Evolutionary conservation across 2,888 invertebrate genomes (phyloP).

Genomic region (Thymelicus lineola): DNA sequence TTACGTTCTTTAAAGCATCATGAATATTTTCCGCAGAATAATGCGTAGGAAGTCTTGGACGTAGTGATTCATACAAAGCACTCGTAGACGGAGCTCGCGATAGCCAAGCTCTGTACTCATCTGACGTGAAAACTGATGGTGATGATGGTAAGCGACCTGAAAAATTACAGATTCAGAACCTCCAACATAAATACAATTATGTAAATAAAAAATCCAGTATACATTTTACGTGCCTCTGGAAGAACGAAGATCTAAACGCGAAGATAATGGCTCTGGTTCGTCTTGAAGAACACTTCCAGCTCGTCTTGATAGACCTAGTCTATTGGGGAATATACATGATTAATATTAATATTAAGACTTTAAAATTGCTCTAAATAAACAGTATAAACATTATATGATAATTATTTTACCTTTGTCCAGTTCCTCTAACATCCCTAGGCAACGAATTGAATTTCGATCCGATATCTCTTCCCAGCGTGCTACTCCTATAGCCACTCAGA

Average conservation of each 20-base stretch:
- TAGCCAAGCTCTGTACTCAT: conserved; percentile 97
- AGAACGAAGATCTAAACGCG: conserved; percentile 79
- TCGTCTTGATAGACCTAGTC: conserved; percentile 73
- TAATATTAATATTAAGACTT: neutral
- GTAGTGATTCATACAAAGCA: conserved; percentile 95
- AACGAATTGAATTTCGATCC: conserved; percentile 90
- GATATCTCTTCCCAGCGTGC: conserved; percentile 84
- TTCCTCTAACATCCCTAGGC: conserved; percentile 88
- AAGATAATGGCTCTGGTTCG: conserved; percentile 78
- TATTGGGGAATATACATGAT: conserved; percentile 42
- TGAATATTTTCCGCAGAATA: conserved; percentile 97
- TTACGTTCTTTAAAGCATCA: conserved; percentile 93
- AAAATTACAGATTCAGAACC: conserved; percentile 39
- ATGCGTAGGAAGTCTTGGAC: conserved; percentile 90
- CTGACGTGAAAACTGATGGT: conserved; percentile 92
- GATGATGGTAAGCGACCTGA: conserved; percentile 78
- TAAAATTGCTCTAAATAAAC: conserved; percentile 5
- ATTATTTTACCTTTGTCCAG: conserved; percentile 79
- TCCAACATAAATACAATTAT: neutral
- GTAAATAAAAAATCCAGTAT: conserved; percentile 1
- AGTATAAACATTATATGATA: conserved; percentile 20
- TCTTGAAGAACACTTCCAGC: conserved; percentile 79
- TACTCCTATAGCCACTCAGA: conserved; percentile 78
- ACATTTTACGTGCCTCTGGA: conserved; percentile 68
- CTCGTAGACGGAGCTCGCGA: conserved; percentile 95